Conservation (phyloP, 1,140 invertebrate species). For the Gyrodactylus salaris region DNA sequence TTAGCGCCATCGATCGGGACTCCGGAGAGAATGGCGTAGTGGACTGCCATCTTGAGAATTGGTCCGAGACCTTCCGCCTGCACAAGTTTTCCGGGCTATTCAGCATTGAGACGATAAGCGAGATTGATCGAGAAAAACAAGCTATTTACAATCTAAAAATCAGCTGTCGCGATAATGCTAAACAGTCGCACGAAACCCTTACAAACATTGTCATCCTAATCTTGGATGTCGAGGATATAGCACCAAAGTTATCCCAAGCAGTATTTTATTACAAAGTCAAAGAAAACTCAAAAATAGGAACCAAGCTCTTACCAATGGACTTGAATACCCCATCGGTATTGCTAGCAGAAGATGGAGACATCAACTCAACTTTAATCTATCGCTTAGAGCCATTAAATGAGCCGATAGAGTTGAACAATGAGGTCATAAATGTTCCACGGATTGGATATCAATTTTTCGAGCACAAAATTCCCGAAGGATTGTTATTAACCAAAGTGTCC, state of each 20-base stretch:
- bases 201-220: neutral
- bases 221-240: neutral
- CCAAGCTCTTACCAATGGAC: neutral
- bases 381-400: neutral
- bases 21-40: constrained; percentile 1
- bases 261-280: neutral
- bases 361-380: neutral
- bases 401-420: neutral
- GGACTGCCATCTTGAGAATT: neutral
- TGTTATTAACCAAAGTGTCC: neutral
- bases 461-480: neutral
- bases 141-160: neutral
- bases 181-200: neutral
- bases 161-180: neutral
- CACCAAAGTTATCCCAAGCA: neutral
- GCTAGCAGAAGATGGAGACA: neutral
- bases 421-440: neutral
- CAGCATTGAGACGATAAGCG: neutral
- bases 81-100: neutral
- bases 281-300: constrained; percentile 1
- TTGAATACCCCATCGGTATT: neutral
- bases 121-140: neutral
- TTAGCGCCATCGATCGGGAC: neutral
- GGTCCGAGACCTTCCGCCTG: neutral
- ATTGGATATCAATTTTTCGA: neutral